phyloP scores from a whole-genome alignment of 1,140 invertebrate species.

The Stegodyphus dumicola region DNA sequence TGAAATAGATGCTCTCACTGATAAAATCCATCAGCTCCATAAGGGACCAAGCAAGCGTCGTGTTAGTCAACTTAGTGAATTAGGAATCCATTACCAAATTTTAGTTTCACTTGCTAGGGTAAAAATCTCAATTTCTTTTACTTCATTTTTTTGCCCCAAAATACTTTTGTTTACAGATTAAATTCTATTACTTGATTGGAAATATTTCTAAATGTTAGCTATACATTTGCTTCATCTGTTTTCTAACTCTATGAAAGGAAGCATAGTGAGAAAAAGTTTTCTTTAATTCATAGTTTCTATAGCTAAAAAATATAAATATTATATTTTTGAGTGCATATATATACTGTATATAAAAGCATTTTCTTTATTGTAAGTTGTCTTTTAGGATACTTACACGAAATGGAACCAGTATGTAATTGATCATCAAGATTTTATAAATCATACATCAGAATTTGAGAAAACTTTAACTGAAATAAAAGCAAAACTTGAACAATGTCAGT shows the following conservation, averaged over 20 bases:
- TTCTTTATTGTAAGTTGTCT: neutral
- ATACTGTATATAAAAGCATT: too few species aligned
- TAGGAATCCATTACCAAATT: conserved; percentile 90
- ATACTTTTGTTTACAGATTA: too few species aligned
- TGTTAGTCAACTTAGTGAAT: conserved; percentile 81
- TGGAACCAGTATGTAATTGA: conserved; percentile 93
- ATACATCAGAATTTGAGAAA: conserved; percentile 80
- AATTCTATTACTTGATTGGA: too few species aligned
- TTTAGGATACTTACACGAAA: conserved; percentile 81
- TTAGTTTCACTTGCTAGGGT: conserved; percentile 88
- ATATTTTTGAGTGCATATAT: too few species aligned
- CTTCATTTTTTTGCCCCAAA: too few species aligned
- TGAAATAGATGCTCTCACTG: conserved; percentile 92
- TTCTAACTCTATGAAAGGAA: too few species aligned
- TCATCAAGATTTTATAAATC: conserved; percentile 88
- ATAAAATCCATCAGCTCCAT: conserved; percentile 86
- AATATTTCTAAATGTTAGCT: too few species aligned
- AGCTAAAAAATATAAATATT: too few species aligned
- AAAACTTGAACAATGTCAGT: conserved; percentile 81
- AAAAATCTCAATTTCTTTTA: conserved; percentile 12
- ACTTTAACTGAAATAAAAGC: conserved; percentile 88
- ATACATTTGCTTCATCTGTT: too few species aligned
- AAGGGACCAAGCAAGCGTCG: conserved; percentile 72
- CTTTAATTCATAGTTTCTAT: too few species aligned
- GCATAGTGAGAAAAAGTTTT: too few species aligned